Base-by-base conservation (phyloP, 1,140 invertebrate genomes). In the Leptinotarsa lineolata region DNA sequence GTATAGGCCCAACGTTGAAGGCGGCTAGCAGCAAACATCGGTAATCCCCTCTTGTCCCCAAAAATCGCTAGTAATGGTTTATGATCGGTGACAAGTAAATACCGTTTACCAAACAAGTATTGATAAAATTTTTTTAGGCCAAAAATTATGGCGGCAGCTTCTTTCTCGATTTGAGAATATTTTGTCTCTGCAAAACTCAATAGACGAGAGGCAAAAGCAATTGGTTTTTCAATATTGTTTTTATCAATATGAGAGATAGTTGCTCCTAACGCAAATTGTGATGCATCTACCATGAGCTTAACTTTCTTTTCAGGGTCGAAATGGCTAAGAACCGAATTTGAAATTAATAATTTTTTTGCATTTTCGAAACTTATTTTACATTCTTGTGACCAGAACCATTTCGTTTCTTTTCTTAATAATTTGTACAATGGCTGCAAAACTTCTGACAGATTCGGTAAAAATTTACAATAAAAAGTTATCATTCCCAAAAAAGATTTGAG, bases 41-140 rank as follows among this genome's bases (percentile, higher is more conserved):
- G 30, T 65, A 84, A 70, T n/a, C 77, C 73, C 72, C 81, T 79
- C 15, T 83, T 76, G 54, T 77, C 64, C 30, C 79, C 76, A 77
- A 88, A 87, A 60, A 30, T 30, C 6, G 6, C 30, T 30, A 8
- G 30, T 8, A 30, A 30, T 30, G 24, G 24, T 30, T 30, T 88
- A 83, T 11, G 76, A 63, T 89, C 88, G 0, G 86, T 87, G 54
- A 80, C 73, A 16, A 88, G 72, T 6, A 78, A 79, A 81, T 90
- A 90, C n/a, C 80, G 58, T 20, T 82, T 74, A 39, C 88, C 88
- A 77, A 24, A 66, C 8, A 91, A 66, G 76, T 86, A 90, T 44
- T 86, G 75, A 44, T 88, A 82, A 79, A 89, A 90, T 77, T 86
- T 86, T 70, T 84, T 83, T 4, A 90, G 82, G 5, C 83, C 30